phyloP scores from a whole-genome alignment of 53 echinoderm and acorn worm species.

The Hippasteria phrygiana region DNA sequence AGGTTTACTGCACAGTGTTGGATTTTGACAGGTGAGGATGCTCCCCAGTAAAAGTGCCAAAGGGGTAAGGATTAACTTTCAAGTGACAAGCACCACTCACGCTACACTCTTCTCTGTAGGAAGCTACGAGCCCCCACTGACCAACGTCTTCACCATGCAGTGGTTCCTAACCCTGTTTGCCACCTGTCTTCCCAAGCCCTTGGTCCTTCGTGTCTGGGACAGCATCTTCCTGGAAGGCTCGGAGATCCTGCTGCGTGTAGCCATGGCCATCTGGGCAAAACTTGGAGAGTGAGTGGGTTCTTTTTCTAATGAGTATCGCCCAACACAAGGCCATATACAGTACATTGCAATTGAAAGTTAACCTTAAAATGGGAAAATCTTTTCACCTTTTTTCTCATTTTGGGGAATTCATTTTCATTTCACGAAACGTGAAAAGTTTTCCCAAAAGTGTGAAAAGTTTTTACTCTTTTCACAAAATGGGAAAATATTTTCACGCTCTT shows the following conservation, averaged over 20 bases:
- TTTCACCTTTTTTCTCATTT: too few relatives aligned
- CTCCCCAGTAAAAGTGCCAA: too few relatives aligned
- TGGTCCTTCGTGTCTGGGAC: constrained; percentile 98
- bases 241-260: constrained; percentile 89
- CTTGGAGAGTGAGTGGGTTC: constrained; percentile 83
- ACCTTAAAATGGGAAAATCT: too few relatives aligned
- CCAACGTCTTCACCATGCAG: constrained; percentile 99
- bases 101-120: constrained; percentile 54
- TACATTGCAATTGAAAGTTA: too few relatives aligned
- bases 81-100: not conserved
- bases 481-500: too few relatives aligned
- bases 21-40: too few relatives aligned
- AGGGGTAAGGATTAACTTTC: not conserved
- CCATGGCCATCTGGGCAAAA: constrained; percentile 98
- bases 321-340: too few relatives aligned
- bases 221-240: constrained; percentile 97
- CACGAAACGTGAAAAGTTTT: too few relatives aligned
- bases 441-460: too few relatives aligned
- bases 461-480: too few relatives aligned
- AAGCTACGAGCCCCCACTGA: constrained; percentile 95
- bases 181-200: constrained; percentile 92
- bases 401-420: too few relatives aligned
- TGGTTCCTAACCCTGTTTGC: constrained; percentile 99
- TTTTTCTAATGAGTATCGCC: not conserved
- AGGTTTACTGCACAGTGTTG: too few relatives aligned